A percentile compares a stretch with the other conserved stretches of the same genome.
Conservation (phyloP, 2,113 vertebrate genomes). For the Mormyrus iriodes region DNA sequence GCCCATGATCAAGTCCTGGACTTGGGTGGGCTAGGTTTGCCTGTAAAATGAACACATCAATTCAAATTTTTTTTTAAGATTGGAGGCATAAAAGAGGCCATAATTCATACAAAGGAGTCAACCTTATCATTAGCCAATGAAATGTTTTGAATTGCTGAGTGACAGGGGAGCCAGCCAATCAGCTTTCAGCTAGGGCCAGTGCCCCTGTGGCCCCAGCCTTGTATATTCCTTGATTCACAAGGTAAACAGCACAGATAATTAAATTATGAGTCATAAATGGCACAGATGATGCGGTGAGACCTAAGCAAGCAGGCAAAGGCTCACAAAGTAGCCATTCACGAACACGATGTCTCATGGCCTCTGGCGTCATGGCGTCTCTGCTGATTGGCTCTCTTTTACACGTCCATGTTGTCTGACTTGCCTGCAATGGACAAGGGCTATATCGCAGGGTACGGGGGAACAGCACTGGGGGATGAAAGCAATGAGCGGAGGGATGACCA, state of each 20-base stretch:
- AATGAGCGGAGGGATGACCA: background rate
- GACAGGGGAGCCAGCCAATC: background rate
- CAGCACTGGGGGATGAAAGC: background rate
- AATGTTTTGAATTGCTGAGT: background rate
- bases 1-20: background rate
- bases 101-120: background rate
- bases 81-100: background rate
- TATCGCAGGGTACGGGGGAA: background rate
- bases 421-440: background rate
- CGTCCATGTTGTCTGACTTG: slow-evolving; percentile 11
- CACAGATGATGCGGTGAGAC: background rate
- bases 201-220: background rate
- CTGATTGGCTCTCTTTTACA: slow-evolving; percentile 18
- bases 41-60: no score
- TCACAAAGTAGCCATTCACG: background rate
- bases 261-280: background rate
- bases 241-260: background rate
- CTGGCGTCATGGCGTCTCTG: no score
- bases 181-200: background rate
- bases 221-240: background rate
- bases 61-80: background rate
- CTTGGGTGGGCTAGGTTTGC: background rate
- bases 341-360: background rate
- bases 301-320: background rate
- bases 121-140: background rate